phyloP scores from a whole-genome alignment of 2,797 vertebrate species.

The Ataeniobius toweri region DNA sequence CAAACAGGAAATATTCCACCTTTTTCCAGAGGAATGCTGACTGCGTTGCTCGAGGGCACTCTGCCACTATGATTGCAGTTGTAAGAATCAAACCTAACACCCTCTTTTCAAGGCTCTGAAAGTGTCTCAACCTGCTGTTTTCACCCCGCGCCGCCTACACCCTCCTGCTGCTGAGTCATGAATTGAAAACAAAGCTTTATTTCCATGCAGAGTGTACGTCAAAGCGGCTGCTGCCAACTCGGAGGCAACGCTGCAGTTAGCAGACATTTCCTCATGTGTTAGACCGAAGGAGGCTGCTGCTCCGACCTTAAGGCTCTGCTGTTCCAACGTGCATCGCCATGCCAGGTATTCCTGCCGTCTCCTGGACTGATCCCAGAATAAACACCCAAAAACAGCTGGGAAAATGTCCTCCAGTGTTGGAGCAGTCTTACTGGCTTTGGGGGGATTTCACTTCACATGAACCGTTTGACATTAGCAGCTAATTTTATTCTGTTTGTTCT shows the following conservation, averaged over 20 bases:
- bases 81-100: slow-evolving; percentile 12
- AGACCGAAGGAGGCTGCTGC: slow-evolving; percentile 58
- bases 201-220: slow-evolving; percentile 62
- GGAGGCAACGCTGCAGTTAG: slow-evolving; percentile 55
- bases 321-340: slow-evolving; percentile 53
- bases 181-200: slow-evolving; percentile 51
- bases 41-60: slow-evolving; percentile 12
- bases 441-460: slow-evolving; percentile 49
- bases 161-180: slow-evolving; percentile 42
- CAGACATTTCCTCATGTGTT: slow-evolving; percentile 77
- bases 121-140: slow-evolving; percentile 12
- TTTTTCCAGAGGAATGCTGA: not conserved
- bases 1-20: no score
- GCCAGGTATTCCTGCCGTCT: slow-evolving; percentile 77
- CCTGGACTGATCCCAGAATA: slow-evolving; percentile 75
- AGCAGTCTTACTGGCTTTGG: slow-evolving; percentile 45
- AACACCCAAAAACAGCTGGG: slow-evolving; percentile 62
- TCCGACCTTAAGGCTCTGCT: slow-evolving; percentile 64
- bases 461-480: slow-evolving; percentile 1
- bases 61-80: not conserved
- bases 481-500: not conserved
- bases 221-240: slow-evolving; percentile 54
- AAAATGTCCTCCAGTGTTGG: slow-evolving; percentile 67
- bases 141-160: slow-evolving; percentile 37
- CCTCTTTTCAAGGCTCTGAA: slow-evolving; percentile 13